phyloP scores from a whole-genome alignment of 2,113 vertebrate genomes.

The Pollimyrus isidori region DNA sequence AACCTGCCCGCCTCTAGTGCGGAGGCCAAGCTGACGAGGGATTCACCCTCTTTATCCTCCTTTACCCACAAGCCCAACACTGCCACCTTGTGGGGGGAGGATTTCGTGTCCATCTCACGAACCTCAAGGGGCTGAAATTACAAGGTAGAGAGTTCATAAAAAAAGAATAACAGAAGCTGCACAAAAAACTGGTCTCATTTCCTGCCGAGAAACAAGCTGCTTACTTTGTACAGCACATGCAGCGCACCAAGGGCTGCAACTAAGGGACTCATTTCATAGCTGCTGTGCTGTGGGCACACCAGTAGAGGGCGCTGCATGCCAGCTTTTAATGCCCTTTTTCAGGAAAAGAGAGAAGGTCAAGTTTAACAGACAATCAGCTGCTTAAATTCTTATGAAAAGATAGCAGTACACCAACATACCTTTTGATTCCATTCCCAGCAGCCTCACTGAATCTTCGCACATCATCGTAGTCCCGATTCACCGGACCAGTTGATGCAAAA shows the following conservation, averaged over 20 bases:
- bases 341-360: neutral
- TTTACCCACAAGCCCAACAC: conserved; percentile 61
- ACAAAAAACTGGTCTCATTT: neutral
- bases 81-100: conserved; percentile 48
- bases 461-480: conserved; percentile 69
- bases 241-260: conserved; percentile 62
- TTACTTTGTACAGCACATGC: conserved; percentile 67
- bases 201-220: neutral
- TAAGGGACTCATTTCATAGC: conserved; percentile 51
- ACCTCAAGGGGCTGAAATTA: conserved; percentile 60
- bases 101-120: conserved; percentile 48
- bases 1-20: conserved; percentile 67
- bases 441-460: conserved; percentile 63
- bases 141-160: neutral
- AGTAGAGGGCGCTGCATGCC: conserved; percentile 66
- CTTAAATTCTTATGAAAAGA: neutral
- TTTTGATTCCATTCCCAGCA: conserved; percentile 55
- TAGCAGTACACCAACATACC: conserved; percentile 20
- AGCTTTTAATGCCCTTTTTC: conserved; percentile 59
- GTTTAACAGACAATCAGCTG: neutral
- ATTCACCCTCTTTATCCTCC: conserved; percentile 36
- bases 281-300: conserved; percentile 57
- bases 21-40: conserved; percentile 43
- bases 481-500: conserved; percentile 61
- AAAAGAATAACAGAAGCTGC: neutral